phyloP scores from a whole-genome alignment of 2,888 invertebrate species.

The Conops quadrifasciatus region DNA sequence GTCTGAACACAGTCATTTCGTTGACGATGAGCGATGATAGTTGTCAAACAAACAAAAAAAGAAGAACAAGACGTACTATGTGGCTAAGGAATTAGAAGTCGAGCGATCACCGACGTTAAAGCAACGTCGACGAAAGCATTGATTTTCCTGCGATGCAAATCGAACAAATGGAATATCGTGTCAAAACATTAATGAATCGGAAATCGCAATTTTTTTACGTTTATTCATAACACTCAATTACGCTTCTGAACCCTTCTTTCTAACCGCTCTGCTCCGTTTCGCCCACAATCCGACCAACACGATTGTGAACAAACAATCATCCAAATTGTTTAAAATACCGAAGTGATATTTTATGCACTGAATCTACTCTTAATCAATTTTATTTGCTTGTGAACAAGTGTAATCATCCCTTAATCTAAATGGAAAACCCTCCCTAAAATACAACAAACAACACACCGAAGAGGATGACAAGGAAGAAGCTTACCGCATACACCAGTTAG shows the following conservation, averaged over 20 bases:
- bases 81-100: too few species aligned
- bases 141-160: background rate
- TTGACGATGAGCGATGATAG: too few species aligned
- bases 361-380: slow-evolving; percentile 52
- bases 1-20: too few species aligned
- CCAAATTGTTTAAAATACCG: slow-evolving; percentile 35
- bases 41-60: too few species aligned
- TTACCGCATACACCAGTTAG: slow-evolving; percentile 12
- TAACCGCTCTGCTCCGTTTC: background rate
- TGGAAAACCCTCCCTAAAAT: slow-evolving; percentile 37
- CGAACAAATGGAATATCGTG: slow-evolving; percentile 1
- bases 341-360: slow-evolving; percentile 49
- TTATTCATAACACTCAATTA: slow-evolving; percentile 29
- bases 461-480: background rate
- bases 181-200: background rate
- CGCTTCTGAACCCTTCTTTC: background rate
- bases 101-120: too few species aligned
- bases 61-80: too few species aligned
- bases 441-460: slow-evolving; percentile 19
- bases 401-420: slow-evolving; percentile 49
- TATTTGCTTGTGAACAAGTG: slow-evolving; percentile 51
- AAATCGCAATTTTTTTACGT: slow-evolving; percentile 7
- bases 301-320: slow-evolving; percentile 10
- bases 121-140: too few species aligned
- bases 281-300: background rate